Evolutionary conservation across 2,888 invertebrate genomes (phyloP), one percentile per base, ranked within the genome.

Genomic region (Cybosia mesomella): DNA sequence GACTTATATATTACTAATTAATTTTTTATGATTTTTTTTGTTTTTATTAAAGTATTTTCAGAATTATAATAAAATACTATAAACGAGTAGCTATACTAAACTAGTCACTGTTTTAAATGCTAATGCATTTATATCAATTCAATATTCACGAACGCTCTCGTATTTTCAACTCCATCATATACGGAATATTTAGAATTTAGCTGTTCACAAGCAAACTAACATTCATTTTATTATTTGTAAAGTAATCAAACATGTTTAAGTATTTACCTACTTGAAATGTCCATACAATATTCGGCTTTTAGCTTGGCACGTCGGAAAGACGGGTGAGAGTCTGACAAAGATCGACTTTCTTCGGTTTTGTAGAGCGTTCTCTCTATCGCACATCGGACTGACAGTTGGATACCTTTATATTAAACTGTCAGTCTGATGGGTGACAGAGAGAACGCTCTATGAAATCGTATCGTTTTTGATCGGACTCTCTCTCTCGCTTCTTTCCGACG

Each of bases 41-140:
- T 63, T 78, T 85, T 83, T 83, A 79, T 80, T 75, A 76, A 79
- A 67, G 78, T 77, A 79, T 81, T 77, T 73, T 80, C 75, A 77
- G 73, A 76, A 84, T 82, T 80, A 69, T 82, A 83, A 80, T 83
- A 79, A 83, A 83, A 84, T 84, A 84, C 75, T 84, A 84, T 77
- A 77, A 77, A 82, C 75, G 73, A 79, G 70, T 81, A 79, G 66
- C 70, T 79, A 82, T 80, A 82, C 76, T 71, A 77, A 72, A 74
- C 73, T 79, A 82, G 81, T 82, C 83, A 82, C 77, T 80, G 77
- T 77, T 64, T 70, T 70, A 81, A 85, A 86, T 84, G 85, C 84
- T 72, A 66, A 66, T 67, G 80, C 83, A 85, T 85, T 81, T 70
- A 68, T 55, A 71, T 58, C 64, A 36, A 75, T 66, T 66, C 66